Evolutionary conservation across 2,888 invertebrate species (phyloP), one percentile per base, ranked within the genome.

Genomic region (Drepana falcataria): DNA sequence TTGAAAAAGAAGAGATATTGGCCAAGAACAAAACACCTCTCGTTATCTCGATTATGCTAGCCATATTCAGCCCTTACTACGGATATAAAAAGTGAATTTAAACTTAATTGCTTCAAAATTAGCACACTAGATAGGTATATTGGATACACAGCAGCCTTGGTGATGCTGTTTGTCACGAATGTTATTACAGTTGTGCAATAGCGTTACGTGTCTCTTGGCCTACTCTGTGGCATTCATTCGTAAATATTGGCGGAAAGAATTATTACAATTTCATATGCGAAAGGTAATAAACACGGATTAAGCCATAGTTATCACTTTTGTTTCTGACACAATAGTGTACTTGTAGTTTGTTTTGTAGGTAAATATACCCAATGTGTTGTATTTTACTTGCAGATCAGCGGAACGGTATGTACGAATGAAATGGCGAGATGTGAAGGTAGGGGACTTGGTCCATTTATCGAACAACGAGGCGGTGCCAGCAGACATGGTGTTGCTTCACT

Each of bases 391-490:
- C 92, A 97, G 97, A 71, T 95, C 96, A 73, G 93, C 93, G 61
- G 95, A 95, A 70, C 93, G 96, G 54, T 97, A 97, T 83, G 95
- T 95, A 71, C 95, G 95, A 83, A 94, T 95, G 54, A 93, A 96
- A 71, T 99, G 98, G 98, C 94, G 96, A 75, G 95, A 98, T 74
- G 93, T 99, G 55, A 93, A 95, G 59, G 98, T 98, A 41, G 99
- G 99, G 2, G 99, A 99, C 85, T 92, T 99, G 68, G 95, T 99
- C 52, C 98, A 98, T 87, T 91, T 99, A 71, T 97, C 98, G 49
- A 98, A 98, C 92, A 98, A 99, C 91, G 98, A 99, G 91, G 94
- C 97, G 54, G 97, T 99, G 62, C 99, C 99, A 41, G 99, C 99
- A 0, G 99, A 99, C 85, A 95, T 99, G 77, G 92, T 99, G 59